A percentile compares a stretch with the other conserved stretches of the same genome.
phyloP scores from a whole-genome alignment of 35 echinoderm and acorn worm genomes.

The Hemicentrotus pulcherrimus region DNA sequence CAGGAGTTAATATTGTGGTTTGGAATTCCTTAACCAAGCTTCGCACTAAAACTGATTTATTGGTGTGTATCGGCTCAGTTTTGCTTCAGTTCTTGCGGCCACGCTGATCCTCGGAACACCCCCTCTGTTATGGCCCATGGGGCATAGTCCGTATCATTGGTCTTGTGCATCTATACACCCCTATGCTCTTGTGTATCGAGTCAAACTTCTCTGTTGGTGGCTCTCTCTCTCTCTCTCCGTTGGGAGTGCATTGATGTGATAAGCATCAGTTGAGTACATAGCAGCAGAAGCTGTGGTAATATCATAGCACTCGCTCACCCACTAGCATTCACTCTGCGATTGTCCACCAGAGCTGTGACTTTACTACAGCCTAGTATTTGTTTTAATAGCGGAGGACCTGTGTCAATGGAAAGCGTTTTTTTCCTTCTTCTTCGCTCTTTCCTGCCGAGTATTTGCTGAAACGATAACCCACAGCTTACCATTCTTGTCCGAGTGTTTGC shows the following conservation, averaged over 20 bases:
- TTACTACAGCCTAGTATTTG: background rate
- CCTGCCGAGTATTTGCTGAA: conserved; percentile 16
- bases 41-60: background rate
- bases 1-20: background rate
- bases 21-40: background rate
- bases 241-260: background rate
- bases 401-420: background rate
- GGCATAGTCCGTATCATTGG: background rate
- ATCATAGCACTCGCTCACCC: background rate
- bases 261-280: conserved; percentile 9
- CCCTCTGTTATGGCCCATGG: conserved; percentile 14
- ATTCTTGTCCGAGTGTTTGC: conserved; percentile 6
- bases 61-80: background rate
- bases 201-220: background rate
- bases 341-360: background rate
- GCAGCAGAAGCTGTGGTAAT: background rate
- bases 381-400: background rate
- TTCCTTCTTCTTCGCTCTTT: background rate
- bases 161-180: background rate
- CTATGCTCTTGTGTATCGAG: background rate
- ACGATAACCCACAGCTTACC: conserved; percentile 26
- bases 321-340: background rate
- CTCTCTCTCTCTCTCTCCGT: background rate
- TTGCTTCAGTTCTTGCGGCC: background rate
- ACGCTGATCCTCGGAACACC: background rate